phyloP scores from a whole-genome alignment of 2,888 invertebrate species.

The Microplitis manilae region DNA sequence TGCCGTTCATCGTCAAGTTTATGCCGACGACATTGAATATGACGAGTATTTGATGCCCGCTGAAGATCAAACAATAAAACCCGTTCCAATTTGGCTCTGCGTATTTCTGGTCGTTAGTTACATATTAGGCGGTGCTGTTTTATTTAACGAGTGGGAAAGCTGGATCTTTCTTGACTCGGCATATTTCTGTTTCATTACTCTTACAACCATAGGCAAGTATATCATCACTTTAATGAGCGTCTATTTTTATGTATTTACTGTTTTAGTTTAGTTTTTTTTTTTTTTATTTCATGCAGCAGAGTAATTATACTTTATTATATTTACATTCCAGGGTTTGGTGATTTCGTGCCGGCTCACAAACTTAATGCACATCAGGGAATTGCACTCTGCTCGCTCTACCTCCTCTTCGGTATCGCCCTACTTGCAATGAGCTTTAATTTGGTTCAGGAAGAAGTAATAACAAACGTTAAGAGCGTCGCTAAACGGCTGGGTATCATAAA shows the following conservation, averaged over 20 bases:
- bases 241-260: background rate
- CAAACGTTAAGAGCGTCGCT: slow-evolving; percentile 89
- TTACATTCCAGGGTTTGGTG: slow-evolving; percentile 79
- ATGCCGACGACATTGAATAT: slow-evolving; percentile 77
- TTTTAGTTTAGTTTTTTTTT: background rate
- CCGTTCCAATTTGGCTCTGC: slow-evolving; percentile 92
- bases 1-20: slow-evolving; percentile 76
- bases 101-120: slow-evolving; percentile 91
- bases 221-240: background rate
- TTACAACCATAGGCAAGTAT: slow-evolving; percentile 85
- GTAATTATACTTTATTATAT: slow-evolving; percentile 17
- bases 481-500: slow-evolving; percentile 91
- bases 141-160: slow-evolving; percentile 88
- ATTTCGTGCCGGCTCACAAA: slow-evolving; percentile 90
- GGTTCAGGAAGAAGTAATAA: slow-evolving; percentile 94
- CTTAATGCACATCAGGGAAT: slow-evolving; percentile 77
- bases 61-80: slow-evolving; percentile 74
- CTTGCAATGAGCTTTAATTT: slow-evolving; percentile 97
- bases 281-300: slow-evolving; percentile 15
- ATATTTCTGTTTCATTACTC: slow-evolving; percentile 94
- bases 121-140: slow-evolving; percentile 89
- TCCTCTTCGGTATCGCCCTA: slow-evolving; percentile 94
- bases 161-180: slow-evolving; percentile 92
- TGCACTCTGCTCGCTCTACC: slow-evolving; percentile 91
- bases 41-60: slow-evolving; percentile 74